Evolutionary conservation across 2,113 vertebrate genomes (phyloP), one percentile per base, ranked within the genome.

Genomic region (Apeltes quadracus): DNA sequence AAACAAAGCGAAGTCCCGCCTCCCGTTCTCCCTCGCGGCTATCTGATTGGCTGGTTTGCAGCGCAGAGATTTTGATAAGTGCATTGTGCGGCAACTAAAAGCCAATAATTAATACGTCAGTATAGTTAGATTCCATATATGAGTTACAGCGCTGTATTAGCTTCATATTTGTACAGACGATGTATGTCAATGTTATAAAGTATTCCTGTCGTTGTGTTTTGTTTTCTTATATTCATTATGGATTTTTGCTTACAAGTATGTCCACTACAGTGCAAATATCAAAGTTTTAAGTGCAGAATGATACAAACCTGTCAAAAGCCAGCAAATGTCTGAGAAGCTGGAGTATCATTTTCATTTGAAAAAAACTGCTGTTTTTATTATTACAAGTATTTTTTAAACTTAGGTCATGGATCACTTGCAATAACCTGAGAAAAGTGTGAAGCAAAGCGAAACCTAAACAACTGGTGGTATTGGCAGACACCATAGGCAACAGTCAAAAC

Each of bases 1-100:
- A 91, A 93, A 93, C 92, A 93, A 92, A 82, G 51, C 23, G 32
- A 65, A 76, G 82, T 50, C 71, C 86, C 90, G 88, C 89, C 91
- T 78, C 63, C 20, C 23, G 3, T 3, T 14, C 5, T 16, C 9
- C 51, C 39, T 11, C 11, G 7, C 34, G 25, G 59, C 56, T 27
- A 5, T 8, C 34, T 48, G 75, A 91, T 93, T 93, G 91, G 91
- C 70, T 74, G 34, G 15, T 76, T 56, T 66, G 55, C 76, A 85
- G 78, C 76, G 83, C 88, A 91, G 72, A 77, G 68, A 76, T 89
- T 83, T 25, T 69, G 18, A 27, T 8, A 13, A 51, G 13, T 23
- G 22, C 11, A 23, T 51, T 11, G n/a, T 50, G 48, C n/a, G 5
- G 48, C 29, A n/a, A 36, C 7, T 12, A 22, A 36, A 4, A 43